Base-by-base conservation (phyloP, 1,140 invertebrate genomes). In the Orchesella cincta region DNA sequence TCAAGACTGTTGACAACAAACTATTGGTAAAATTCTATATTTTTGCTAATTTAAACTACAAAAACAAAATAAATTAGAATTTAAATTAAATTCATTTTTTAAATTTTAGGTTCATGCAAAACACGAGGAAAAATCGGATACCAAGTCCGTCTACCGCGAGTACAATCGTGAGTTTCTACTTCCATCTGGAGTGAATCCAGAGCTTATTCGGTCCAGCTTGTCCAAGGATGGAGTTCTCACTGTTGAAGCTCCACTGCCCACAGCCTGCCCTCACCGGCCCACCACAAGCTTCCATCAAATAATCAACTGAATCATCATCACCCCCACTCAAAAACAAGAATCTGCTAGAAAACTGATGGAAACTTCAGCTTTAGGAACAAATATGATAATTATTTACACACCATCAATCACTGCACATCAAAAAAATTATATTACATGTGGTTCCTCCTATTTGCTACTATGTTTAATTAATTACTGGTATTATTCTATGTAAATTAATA, bases 1-100 rank as follows among this genome's bases (percentile, higher is more conserved):
- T 98, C 74, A 97, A 97, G 87, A 97, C 94, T 80, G 94, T 97
- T 73, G 94, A 97, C 87, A 96, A 97, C 86, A 96, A 96, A 89
- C 89, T 97, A 81, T 88, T 97, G 90, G 95, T 96, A 86, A 91
- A 92, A 86, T 28, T 18, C 39, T 12, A 46, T 46, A n/a, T n/a
- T n/a, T n/a, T n/a, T n/a, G n/a, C n/a, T n/a, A n/a, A n/a, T n/a
- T 46, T n/a, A n/a, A n/a, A 46, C 39, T 46, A 46, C 20, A 46
- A 46, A 12, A 12, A 73, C 5, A 8, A 14, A 23, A 31, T 73
- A 5, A 35, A 28, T 8, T 28, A n/a, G 23, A 5, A 39, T n/a
- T 28, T 35, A 14, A 5, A 71, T 35, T 76, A 62, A 20, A 67
- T 29, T 57, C 73, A 28, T 80, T 76, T 77, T 67, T 76, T 83